Evolutionary conservation across 2,797 vertebrate genomes (phyloP).

Genomic region (Alca torda): DNA sequence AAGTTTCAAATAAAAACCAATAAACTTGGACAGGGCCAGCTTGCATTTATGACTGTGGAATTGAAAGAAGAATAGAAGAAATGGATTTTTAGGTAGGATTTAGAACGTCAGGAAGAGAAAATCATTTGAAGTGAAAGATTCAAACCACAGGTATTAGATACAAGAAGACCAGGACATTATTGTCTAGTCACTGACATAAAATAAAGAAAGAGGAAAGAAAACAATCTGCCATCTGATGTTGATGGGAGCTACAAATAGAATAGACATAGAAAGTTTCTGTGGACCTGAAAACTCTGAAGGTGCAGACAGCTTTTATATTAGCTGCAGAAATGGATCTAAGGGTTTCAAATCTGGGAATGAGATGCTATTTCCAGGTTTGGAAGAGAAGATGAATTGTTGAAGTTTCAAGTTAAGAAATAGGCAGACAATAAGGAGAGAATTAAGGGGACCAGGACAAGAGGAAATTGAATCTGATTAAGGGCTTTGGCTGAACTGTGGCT

Average conservation of each 20-base stretch:
- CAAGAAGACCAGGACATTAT: neutral
- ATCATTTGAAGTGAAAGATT: neutral
- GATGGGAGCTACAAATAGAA: neutral
- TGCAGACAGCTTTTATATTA: neutral
- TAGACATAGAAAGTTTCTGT: neutral
- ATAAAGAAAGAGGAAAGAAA: neutral
- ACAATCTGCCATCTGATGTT: neutral
- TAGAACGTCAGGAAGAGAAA: neutral
- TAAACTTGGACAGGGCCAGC: neutral
- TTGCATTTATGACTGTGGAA: neutral
- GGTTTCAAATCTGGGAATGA: neutral
- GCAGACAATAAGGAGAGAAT: neutral
- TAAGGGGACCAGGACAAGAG: neutral
- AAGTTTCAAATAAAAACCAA: neutral
- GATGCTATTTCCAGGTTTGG: constrained; percentile 4
- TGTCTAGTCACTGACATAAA: neutral
- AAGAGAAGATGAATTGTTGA: neutral
- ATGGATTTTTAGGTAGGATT: neutral
- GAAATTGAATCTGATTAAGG: constrained; percentile 33
- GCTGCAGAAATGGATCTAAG: neutral
- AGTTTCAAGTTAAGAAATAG: neutral
- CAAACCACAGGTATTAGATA: neutral
- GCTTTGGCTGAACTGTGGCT: constrained; percentile 13
- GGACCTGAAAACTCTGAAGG: neutral
- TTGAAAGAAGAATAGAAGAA: neutral